Evolutionary conservation across 2,888 invertebrate genomes (phyloP), one percentile per base, ranked within the genome.

Genomic region (Synergus gifuensis): DNA sequence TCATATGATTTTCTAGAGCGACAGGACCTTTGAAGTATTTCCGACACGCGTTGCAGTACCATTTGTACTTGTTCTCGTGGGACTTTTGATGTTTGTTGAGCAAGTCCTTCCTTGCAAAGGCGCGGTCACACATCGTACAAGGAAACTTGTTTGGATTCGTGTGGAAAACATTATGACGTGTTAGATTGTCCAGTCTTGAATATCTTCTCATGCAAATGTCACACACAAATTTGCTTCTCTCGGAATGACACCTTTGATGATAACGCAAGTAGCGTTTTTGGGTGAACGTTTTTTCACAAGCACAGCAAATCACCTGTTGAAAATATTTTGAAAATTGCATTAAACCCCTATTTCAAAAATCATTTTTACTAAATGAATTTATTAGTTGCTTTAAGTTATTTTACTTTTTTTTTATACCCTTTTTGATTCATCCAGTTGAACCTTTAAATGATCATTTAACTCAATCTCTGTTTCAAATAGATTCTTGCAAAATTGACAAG

Each of bases 131-230:
- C 28, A 83, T 87, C 46, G 85, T 85, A 79, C 91, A 92, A 0
- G 89, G 85, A 79, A 89, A 91, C 82, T 91, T 91, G 79, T 89
- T 86, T 1, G 91, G 91, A 82, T 92, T 92, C 64, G 90, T 90
- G 82, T 91, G 91, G 73, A 90, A 89, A 4, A 86, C 87, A 76
- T 88, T 90, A 83, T 91, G 91, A 36, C 91, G 88, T 44, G 91
- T 88, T 42, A 91, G 77, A 82, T 91, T 91, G 82, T 91, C 91
- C 78, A 89, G 79, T 22, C 91, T 85, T 46, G 91, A 91, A 81
- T 91, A 91, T 54, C 89, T 89, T 76, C 86, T 88, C 5, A 89
- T 87, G 78, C 91, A 91, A 78, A 91, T 90, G 42, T 88, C 87
- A 79, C 91, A 91, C 44, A 88, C 88, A 77, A 87, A 91, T 83